A percentile compares a stretch with the other conserved stretches of the same genome.
Conservation (phyloP, 2,113 vertebrate species). For the Malurus alboscapulatus region DNA sequence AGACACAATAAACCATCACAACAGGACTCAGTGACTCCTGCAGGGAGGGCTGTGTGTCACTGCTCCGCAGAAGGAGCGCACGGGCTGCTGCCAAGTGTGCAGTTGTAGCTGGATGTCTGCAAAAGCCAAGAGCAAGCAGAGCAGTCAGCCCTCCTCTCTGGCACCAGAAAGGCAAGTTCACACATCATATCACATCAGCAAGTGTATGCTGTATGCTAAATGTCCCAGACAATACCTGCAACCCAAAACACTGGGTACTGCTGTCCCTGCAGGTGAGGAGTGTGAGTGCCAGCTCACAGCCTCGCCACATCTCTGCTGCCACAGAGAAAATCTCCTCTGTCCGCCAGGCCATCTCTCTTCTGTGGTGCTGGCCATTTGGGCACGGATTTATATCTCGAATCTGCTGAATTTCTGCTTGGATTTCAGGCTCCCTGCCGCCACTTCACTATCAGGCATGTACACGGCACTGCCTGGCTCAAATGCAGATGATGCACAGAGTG, state of each 20-base stretch:
- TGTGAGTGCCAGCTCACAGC: neutral
- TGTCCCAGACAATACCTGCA: neutral
- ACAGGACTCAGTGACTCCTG: neutral
- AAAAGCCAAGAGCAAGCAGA: neutral
- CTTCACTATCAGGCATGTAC: neutral
- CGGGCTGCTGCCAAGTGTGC: neutral
- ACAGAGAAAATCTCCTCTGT: neutral
- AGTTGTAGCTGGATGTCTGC: neutral
- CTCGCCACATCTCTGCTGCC: neutral
- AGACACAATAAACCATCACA: neutral
- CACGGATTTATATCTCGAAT: neutral
- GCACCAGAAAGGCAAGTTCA: neutral
- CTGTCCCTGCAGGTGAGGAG: neutral
- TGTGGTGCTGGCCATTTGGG: neutral
- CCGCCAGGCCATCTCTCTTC: neutral
- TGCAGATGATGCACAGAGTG: neutral
- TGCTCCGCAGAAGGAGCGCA: neutral
- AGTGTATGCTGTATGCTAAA: neutral
- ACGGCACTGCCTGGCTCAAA: neutral
- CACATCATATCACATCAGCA: neutral
- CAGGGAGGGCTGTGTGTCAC: neutral
- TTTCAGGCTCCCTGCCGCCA: neutral
- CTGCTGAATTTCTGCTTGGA: neutral
- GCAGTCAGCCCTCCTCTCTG: neutral
- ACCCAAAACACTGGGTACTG: neutral